phyloP scores from a whole-genome alignment of 2,888 invertebrate species.

The Melinaea marsaeus region DNA sequence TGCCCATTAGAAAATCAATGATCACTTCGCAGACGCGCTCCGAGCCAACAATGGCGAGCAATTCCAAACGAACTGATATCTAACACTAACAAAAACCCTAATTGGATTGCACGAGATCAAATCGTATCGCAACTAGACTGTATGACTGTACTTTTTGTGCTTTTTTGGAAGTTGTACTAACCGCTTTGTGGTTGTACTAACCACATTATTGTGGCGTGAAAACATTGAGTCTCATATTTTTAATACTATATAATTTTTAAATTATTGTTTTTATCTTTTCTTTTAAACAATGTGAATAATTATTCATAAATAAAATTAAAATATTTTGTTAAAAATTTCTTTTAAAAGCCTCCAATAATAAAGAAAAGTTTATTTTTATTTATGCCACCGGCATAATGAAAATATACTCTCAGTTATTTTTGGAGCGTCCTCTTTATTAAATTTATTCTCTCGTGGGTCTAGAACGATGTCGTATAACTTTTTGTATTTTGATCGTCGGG shows the following conservation, averaged over 20 bases:
- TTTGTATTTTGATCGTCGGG: too few species aligned
- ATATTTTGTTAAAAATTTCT: too few species aligned
- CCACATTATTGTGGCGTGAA: neutral
- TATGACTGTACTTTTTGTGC: slow-evolving; percentile 25
- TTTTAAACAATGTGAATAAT: too few species aligned
- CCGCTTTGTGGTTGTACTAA: neutral
- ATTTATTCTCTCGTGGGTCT: too few species aligned
- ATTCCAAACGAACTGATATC: slow-evolving; percentile 37
- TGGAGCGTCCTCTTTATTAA: too few species aligned
- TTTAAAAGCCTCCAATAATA: too few species aligned
- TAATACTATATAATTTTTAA: neutral
- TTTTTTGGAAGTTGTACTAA: slow-evolving; percentile 10
- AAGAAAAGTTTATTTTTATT: too few species aligned
- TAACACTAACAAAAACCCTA: slow-evolving; percentile 50
- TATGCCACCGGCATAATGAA: too few species aligned
- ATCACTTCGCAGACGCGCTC: slow-evolving; percentile 9
- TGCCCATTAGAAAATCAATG: slow-evolving; percentile 14
- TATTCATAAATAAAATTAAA: too few species aligned
- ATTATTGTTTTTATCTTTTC: neutral
- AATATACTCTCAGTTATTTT: too few species aligned
- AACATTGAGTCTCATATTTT: neutral
- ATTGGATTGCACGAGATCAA: slow-evolving; percentile 51
- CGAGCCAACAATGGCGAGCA: slow-evolving; percentile 38
- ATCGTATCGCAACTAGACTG: slow-evolving; percentile 30
- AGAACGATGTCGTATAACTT: too few species aligned